A percentile compares a stretch with the other conserved stretches of the same genome.
phyloP scores from a whole-genome alignment of 2,888 invertebrate genomes.

The Ctena decussata region DNA sequence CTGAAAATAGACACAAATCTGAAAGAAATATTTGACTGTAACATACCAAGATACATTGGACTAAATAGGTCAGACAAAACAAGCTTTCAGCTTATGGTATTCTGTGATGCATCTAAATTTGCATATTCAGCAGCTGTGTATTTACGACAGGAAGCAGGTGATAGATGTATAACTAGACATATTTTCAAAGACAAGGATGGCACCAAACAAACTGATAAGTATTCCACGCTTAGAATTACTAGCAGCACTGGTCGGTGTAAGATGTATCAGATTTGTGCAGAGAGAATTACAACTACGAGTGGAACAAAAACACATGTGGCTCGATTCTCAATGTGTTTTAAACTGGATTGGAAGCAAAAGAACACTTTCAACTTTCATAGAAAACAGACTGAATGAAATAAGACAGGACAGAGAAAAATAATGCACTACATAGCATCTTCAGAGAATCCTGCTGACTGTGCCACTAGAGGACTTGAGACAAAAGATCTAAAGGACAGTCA shows the following conservation, averaged over 20 bases:
- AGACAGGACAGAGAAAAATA: not conserved
- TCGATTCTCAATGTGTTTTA: not conserved
- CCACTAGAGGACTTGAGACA: not conserved
- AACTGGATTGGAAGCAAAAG: not conserved
- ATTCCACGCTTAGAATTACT: no score
- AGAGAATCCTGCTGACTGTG: not conserved
- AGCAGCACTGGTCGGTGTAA: no score
- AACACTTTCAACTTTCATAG: not conserved
- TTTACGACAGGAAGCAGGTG: conserved; percentile 11
- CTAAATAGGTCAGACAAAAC: no score
- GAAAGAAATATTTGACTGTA: not conserved
- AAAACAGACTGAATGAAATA: no score
- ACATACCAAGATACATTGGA: not conserved
- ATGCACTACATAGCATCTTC: not conserved
- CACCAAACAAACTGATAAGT: conserved; percentile 33
- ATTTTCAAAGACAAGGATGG: conserved; percentile 41
- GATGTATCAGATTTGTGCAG: conserved; percentile 1
- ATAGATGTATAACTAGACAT: conserved; percentile 1
- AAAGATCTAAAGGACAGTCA: not conserved
- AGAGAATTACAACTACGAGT: not conserved
- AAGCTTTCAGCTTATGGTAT: not conserved
- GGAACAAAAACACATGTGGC: no score
- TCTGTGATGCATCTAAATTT: conserved; percentile 10
- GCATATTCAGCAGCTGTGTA: conserved; percentile 20
- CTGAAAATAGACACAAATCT: not conserved